These are phyloP conservation scores for Sphenopsis melanotis DNA, from an alignment of 2,797 vertebrate genomes.

Conservation along the genomic window DNA sequence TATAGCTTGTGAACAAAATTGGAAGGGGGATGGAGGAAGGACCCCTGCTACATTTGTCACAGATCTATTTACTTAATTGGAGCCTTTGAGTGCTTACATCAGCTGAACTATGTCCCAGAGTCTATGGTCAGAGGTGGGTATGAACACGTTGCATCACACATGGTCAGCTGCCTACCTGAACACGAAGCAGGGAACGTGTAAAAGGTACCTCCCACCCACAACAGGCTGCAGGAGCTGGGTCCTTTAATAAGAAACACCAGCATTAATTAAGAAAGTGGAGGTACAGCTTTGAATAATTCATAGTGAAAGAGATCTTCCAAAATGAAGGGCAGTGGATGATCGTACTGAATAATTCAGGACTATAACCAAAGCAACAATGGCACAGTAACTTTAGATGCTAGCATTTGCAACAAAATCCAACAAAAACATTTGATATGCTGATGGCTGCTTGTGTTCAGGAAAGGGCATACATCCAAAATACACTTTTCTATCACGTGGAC, in stretches of 20 bases:
- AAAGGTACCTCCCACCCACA: background rate
- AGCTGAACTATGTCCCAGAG: background rate
- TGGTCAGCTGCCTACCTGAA: background rate
- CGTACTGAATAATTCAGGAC: conserved; percentile 41
- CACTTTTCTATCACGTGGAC: background rate
- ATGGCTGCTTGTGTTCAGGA: background rate
- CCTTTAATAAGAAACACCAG: background rate
- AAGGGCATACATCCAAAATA: background rate
- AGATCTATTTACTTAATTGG: background rate
- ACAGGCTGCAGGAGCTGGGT: background rate
- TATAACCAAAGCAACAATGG: background rate
- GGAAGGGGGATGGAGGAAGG: too few relatives aligned
- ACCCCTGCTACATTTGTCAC: background rate
- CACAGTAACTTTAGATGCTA: background rate
- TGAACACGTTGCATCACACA: background rate
- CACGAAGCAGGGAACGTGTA: background rate
- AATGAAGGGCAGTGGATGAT: background rate
- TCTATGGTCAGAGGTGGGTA: background rate
- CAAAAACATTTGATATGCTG: background rate
- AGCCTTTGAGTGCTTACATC: background rate
- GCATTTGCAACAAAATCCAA: conserved; percentile 17
- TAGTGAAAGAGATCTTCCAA: background rate
- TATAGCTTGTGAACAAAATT: background rate
- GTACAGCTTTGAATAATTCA: conserved; percentile 32
- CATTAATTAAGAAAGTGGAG: conserved; percentile 2